Evolutionary conservation across 2,888 invertebrate genomes (phyloP).

Genomic region (Drosophila picticornis): DNA sequence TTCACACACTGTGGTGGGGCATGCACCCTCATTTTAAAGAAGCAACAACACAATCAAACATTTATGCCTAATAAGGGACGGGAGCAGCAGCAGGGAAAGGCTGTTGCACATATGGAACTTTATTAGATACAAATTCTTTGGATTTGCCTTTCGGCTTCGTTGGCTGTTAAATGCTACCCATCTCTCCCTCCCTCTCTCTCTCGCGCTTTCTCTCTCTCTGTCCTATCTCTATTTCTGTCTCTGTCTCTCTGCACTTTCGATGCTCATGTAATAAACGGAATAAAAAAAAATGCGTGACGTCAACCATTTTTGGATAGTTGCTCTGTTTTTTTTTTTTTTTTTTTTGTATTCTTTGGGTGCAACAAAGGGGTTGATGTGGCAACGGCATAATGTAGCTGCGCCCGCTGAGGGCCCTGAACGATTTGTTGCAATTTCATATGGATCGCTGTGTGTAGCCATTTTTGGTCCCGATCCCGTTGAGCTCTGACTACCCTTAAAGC

Average conservation of each 20-base stretch:
- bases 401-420: conserved; percentile 57
- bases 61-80: conserved; percentile 70
- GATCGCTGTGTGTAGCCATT: conserved; percentile 69
- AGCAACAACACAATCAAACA: conserved; percentile 67
- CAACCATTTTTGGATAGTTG: conserved; percentile 80
- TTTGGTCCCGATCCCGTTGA: conserved; percentile 59
- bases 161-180: conserved; percentile 29
- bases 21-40: conserved; percentile 58
- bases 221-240: neutral
- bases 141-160: conserved; percentile 50
- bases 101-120: conserved; percentile 71
- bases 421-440: conserved; percentile 67
- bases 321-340: conserved; percentile 55
- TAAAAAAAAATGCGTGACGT: conserved; percentile 63
- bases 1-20: conserved; percentile 39
- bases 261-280: conserved; percentile 57
- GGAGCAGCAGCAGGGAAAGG: conserved; percentile 19
- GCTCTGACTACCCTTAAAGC: conserved; percentile 57
- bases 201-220: neutral
- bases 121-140: conserved; percentile 77
- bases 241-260: conserved; percentile 28
- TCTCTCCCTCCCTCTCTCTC: neutral
- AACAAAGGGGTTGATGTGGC: conserved; percentile 62
- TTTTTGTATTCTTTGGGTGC: conserved; percentile 53
- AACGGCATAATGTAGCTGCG: conserved; percentile 14